A percentile compares a stretch with the other conserved stretches of the same genome.
Conservation (phyloP, 30 jellyfish, hydroid and myxozoan species). For the Cassiopea xamachana region DNA sequence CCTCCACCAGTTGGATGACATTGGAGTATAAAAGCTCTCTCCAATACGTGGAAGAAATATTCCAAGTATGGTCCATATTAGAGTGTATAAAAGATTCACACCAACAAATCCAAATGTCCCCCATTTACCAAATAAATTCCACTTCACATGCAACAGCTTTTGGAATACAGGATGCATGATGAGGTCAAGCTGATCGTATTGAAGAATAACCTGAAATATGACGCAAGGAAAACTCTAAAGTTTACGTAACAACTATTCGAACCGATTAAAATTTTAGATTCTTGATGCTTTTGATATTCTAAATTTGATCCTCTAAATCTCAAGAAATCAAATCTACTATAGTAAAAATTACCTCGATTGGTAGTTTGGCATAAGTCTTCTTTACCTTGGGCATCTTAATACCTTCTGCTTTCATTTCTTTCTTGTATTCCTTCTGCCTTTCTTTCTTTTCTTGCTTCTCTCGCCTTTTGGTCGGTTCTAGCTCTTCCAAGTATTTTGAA, state of each 20-base stretch:
- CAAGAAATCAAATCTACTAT: too few relatives aligned
- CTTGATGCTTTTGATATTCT: too few relatives aligned
- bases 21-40: slow-evolving; percentile 79
- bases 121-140: slow-evolving; percentile 90
- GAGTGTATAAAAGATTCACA: slow-evolving; percentile 83
- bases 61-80: slow-evolving; percentile 96
- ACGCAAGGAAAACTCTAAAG: background rate
- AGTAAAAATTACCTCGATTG: slow-evolving; percentile 94
- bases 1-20: slow-evolving; percentile 84
- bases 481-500: slow-evolving; percentile 74
- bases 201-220: slow-evolving; percentile 82
- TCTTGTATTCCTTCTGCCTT: slow-evolving; percentile 78
- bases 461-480: slow-evolving; percentile 79
- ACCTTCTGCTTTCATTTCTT: slow-evolving; percentile 89
- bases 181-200: slow-evolving; percentile 93
- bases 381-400: slow-evolving; percentile 77
- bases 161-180: slow-evolving; percentile 98
- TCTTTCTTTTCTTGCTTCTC: slow-evolving; percentile 89
- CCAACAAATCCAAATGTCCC: slow-evolving; percentile 75
- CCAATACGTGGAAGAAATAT: slow-evolving; percentile 83
- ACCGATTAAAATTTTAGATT: too few relatives aligned
- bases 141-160: slow-evolving; percentile 85
- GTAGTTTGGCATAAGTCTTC: slow-evolving; percentile 95
- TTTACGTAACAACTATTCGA: too few relatives aligned
- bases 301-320: too few relatives aligned